Evolutionary conservation across 2,113 vertebrate genomes (phyloP).

Genomic region (Rattus norvegicus): GRCr8 NC_086020.1:114703501-114704000

Average conservation of each 20-base stretch:
- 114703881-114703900: background rate
- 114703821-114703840: background rate
- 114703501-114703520: conserved; percentile 19
- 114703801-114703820: background rate
- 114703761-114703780: conserved; percentile 32
- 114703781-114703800: background rate
- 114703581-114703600: background rate
- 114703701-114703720: background rate
- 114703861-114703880: background rate
- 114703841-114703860: background rate
- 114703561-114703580: background rate
- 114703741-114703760: background rate
- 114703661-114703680: background rate
- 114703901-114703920: background rate
- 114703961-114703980: background rate
- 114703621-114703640: background rate
- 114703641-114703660: background rate
- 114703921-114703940: background rate
- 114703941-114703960: background rate
- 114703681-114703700: background rate
- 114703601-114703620: background rate
- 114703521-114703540: background rate
- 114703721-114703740: background rate
- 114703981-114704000: background rate
- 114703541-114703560: background rate